Conservation (phyloP, 2,888 invertebrate genomes). For the Lissocephala sabroskyi region DNA sequence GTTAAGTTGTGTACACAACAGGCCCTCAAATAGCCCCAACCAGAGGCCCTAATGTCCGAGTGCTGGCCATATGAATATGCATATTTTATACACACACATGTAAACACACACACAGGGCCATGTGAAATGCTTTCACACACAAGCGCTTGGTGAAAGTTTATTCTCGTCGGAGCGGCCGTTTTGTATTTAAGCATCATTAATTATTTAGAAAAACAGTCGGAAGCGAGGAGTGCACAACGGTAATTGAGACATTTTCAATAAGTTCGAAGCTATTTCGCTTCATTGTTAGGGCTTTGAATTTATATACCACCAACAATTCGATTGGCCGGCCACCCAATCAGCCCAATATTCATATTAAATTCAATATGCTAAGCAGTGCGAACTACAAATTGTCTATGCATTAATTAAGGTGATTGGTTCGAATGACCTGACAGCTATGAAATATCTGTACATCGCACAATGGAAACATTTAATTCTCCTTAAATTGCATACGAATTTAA, state of each 20-base stretch:
- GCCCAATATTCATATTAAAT: too few relatives aligned
- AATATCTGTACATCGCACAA: too few relatives aligned
- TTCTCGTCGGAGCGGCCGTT: slow-evolving; percentile 19
- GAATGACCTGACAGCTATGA: too few relatives aligned
- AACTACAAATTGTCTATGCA: too few relatives aligned
- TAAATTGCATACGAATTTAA: too few relatives aligned
- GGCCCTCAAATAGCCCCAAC: neutral
- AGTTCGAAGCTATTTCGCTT: slow-evolving; percentile 14
- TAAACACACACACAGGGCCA: slow-evolving; percentile 1
- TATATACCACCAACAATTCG: too few relatives aligned
- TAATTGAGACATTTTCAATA: slow-evolving; percentile 67
- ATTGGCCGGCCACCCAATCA: too few relatives aligned
- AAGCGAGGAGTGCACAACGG: slow-evolving; percentile 56
- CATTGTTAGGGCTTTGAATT: too few relatives aligned
- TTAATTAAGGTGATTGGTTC: too few relatives aligned
- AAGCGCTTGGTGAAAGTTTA: slow-evolving; percentile 3
- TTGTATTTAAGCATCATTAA: slow-evolving; percentile 61
- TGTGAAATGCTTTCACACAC: too few relatives aligned
- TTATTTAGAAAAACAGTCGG: slow-evolving; percentile 63
- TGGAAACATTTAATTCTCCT: too few relatives aligned
- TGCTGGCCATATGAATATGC: slow-evolving; percentile 26
- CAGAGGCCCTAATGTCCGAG: slow-evolving; percentile 28
- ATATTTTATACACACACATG: slow-evolving; percentile 14
- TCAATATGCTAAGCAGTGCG: too few relatives aligned
- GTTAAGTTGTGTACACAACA: neutral